Evolutionary conservation across 2,797 vertebrate genomes (phyloP).

Genomic region (Gouania willdenowi): DNA sequence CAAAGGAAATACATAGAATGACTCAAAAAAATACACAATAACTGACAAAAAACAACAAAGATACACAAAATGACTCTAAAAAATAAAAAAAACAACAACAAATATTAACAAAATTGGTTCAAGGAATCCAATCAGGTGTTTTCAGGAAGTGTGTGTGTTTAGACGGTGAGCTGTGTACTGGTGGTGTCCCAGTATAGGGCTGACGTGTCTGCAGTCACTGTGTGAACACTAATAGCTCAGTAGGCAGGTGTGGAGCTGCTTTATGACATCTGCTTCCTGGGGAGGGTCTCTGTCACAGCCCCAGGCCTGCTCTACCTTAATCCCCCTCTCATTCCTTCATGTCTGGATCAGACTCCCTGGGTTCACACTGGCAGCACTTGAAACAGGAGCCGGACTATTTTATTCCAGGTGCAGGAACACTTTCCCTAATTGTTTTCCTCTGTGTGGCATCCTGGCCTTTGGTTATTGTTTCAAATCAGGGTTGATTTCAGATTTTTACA

Average conservation of each 20-base stretch:
- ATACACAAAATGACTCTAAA: no score
- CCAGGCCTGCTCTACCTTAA: conserved; percentile 8
- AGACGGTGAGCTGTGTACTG: no score
- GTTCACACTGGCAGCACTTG: conserved; percentile 9
- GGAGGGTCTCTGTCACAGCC: conserved; percentile 8
- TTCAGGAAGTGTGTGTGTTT: no score
- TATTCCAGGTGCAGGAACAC: conserved; percentile 15
- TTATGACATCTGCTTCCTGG: conserved; percentile 32
- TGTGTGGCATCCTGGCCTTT: not conserved
- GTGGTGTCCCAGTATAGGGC: conserved; percentile 27
- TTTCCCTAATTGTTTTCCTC: not conserved
- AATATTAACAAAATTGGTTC: no score
- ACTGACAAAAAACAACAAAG: no score
- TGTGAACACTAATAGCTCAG: conserved; percentile 54
- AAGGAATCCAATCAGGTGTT: no score
- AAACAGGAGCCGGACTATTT: conserved; percentile 9
- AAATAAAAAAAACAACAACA: no score
- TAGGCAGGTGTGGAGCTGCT: conserved; percentile 54
- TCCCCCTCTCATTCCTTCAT: conserved; percentile 7
- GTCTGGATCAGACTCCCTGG: conserved; percentile 10
- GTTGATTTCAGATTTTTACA: no score
- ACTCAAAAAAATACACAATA: no score
- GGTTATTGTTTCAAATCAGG: not conserved
- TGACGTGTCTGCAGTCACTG: conserved; percentile 26
- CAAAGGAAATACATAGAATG: no score